A percentile compares a stretch with the other conserved stretches of the same genome.
phyloP scores from a whole-genome alignment of 2,888 invertebrate genomes.

The Copidosoma aretas region DNA sequence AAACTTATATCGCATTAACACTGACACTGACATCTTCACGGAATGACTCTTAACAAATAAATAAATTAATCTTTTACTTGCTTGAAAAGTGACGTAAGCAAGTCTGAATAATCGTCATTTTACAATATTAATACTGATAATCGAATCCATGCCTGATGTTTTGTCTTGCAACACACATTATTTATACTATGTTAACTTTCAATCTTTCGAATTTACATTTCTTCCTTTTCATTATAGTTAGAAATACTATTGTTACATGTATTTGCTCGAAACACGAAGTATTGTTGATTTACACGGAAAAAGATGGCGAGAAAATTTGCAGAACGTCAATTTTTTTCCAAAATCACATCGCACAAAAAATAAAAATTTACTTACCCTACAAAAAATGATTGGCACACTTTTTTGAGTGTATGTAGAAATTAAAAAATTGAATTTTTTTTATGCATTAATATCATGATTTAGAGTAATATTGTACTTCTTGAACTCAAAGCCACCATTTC shows the following conservation, averaged over 20 bases:
- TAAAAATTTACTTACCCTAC: too few relatives aligned
- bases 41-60: neutral
- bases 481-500: too few relatives aligned
- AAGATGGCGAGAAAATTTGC: conserved; percentile 6
- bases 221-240: neutral
- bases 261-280: too few relatives aligned
- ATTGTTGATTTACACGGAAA: conserved; percentile 15
- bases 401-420: too few relatives aligned
- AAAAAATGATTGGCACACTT: too few relatives aligned
- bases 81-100: neutral
- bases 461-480: too few relatives aligned
- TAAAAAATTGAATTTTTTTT: too few relatives aligned
- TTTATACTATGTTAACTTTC: conserved; percentile 26
- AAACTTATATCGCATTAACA: neutral
- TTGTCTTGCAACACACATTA: conserved; percentile 25
- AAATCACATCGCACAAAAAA: too few relatives aligned
- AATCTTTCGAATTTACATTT: conserved; percentile 27
- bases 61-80: neutral
- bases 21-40: conserved; percentile 13
- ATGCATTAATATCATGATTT: too few relatives aligned
- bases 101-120: neutral
- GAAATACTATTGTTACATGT: too few relatives aligned
- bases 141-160: conserved; percentile 28
- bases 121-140: conserved; percentile 2
- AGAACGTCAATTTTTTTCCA: too few relatives aligned